Evolutionary conservation across 2,888 invertebrate species (phyloP).

Genomic region (Drosophila multiciliata): DNA sequence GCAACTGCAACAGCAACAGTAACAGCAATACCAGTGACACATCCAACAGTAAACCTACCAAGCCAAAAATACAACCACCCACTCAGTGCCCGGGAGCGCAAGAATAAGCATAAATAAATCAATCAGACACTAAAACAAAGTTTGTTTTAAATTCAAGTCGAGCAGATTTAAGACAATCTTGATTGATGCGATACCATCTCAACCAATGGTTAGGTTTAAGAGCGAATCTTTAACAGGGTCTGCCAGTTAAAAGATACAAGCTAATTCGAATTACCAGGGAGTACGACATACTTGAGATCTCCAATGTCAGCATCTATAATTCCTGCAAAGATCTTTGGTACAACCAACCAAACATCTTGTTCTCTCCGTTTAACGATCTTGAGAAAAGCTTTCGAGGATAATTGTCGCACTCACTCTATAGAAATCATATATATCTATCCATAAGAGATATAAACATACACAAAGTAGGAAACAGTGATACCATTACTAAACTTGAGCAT

Average conservation of each 20-base stretch:
- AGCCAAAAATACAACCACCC: slow-evolving; percentile 38
- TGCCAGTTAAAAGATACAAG: not conserved
- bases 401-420: not conserved
- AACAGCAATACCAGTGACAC: slow-evolving; percentile 3
- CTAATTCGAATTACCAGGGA: too few relatives aligned
- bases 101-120: slow-evolving; percentile 28
- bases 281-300: too few relatives aligned
- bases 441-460: not conserved
- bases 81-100: slow-evolving; percentile 46
- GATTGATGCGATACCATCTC: not conserved
- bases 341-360: not conserved
- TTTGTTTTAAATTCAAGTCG: not conserved
- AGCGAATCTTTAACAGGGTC: not conserved
- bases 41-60: slow-evolving; percentile 6
- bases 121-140: not conserved
- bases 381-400: not conserved
- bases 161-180: too few relatives aligned
- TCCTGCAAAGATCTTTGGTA: not conserved
- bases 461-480: not conserved
- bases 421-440: too few relatives aligned
- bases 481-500: not conserved
- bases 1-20: slow-evolving; percentile 22
- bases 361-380: not conserved
- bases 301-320: too few relatives aligned
- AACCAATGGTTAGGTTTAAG: not conserved